phyloP scores from a whole-genome alignment of 1,140 invertebrate species.

The Drosophila sucinea region DNA sequence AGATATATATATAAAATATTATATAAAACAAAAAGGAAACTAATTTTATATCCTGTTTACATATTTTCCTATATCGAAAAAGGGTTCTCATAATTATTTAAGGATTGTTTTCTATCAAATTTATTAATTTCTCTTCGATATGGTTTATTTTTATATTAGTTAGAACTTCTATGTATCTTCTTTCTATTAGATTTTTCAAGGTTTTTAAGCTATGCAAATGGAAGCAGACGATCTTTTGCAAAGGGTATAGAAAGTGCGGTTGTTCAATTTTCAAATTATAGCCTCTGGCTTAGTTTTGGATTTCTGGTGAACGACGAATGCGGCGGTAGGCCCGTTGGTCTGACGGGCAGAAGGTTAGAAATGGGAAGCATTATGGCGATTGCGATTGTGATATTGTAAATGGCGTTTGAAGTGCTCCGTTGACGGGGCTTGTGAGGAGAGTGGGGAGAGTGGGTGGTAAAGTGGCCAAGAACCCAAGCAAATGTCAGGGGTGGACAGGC shows the following conservation, averaged over 20 bases:
- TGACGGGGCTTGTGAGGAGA: not conserved
- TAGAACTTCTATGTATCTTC: too few relatives aligned
- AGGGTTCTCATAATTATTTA: too few relatives aligned
- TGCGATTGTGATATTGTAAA: slow-evolving; percentile 42
- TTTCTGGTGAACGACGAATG: not conserved
- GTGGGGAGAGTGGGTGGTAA: slow-evolving; percentile 4
- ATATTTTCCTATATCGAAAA: too few relatives aligned
- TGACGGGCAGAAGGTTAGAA: not conserved
- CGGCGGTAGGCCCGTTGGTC: not conserved
- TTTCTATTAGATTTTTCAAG: not conserved
- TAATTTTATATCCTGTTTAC: too few relatives aligned
- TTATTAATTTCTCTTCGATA: too few relatives aligned
- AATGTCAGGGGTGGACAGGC: slow-evolving; percentile 33
- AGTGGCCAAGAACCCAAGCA: slow-evolving; percentile 8
- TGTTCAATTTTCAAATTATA: not conserved
- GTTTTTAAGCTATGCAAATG: too few relatives aligned
- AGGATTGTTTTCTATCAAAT: too few relatives aligned
- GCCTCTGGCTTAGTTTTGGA: slow-evolving; percentile 9
- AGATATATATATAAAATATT: too few relatives aligned
- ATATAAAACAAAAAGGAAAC: too few relatives aligned
- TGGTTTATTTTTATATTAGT: too few relatives aligned
- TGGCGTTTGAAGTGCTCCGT: slow-evolving; percentile 40
- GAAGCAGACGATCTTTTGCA: not conserved
- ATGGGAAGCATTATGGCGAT: slow-evolving; percentile 37
- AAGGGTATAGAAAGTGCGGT: not conserved